Evolutionary conservation across 2,888 invertebrate species (phyloP).

Genomic region (Margaritifera margaritifera): DNA sequence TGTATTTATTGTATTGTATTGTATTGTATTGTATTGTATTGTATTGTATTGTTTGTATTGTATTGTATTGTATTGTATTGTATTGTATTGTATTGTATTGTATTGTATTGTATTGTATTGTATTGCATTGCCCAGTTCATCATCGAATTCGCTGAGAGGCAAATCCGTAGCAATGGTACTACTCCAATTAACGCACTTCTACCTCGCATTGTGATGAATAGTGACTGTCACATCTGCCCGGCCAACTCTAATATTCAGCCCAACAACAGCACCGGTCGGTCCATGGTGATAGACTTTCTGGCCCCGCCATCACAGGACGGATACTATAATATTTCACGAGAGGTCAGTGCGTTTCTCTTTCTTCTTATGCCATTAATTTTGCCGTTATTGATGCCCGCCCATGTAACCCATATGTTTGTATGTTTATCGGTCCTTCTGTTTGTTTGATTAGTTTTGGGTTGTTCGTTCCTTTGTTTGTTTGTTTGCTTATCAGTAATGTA

Average conservation of each 20-base stretch:
- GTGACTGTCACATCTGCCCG: background rate
- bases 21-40: too few species aligned
- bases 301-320: background rate
- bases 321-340: background rate
- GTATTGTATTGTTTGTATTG: too few species aligned
- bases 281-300: background rate
- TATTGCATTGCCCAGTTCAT: conserved; percentile 26
- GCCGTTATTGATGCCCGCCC: too few species aligned
- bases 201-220: conserved; percentile 37
- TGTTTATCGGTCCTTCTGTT: too few species aligned
- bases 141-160: conserved; percentile 31
- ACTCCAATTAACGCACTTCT: conserved; percentile 42
- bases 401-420: too few species aligned
- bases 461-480: too few species aligned
- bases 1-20: too few species aligned
- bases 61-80: too few species aligned
- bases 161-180: conserved; percentile 28
- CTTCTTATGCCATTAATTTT: background rate
- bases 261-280: background rate
- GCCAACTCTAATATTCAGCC: too few species aligned
- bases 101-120: background rate
- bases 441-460: too few species aligned
- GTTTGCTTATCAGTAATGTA: too few species aligned
- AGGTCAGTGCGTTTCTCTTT: background rate
- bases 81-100: too few species aligned